Percentiles rank a stretch among this genome's conserved stretches.
These are phyloP conservation scores for Mechanitis messenoides DNA, from an alignment of 2,888 invertebrate genomes.

Conservation along the genomic window DNA sequence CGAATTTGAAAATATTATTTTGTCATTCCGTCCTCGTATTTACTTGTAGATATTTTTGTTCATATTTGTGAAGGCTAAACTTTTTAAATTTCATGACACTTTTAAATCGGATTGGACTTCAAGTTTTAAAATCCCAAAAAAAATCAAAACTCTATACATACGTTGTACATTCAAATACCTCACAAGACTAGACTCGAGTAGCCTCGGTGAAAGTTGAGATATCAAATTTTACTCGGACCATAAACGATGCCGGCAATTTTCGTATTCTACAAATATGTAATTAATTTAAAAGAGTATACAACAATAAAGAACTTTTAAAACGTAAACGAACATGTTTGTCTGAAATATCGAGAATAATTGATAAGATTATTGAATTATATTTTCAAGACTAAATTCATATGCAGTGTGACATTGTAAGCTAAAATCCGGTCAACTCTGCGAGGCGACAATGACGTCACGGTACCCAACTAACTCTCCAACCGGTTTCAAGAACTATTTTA, in stretches of 20 bases:
- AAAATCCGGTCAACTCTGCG: conserved; percentile 18
- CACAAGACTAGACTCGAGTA: conserved; percentile 14
- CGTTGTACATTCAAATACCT: too few species aligned
- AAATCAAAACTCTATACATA: too few species aligned
- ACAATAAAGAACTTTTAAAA: neutral
- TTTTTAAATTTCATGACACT: too few species aligned
- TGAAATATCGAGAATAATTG: too few species aligned
- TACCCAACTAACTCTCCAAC: conserved; percentile 28
- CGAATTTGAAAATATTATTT: too few species aligned
- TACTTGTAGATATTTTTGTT: too few species aligned
- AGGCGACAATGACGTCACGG: conserved; percentile 45
- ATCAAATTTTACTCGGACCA: conserved; percentile 19
- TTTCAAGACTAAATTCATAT: neutral
- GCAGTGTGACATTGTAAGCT: conserved; percentile 11
- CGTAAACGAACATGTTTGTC: too few species aligned
- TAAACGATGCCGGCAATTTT: conserved; percentile 18
- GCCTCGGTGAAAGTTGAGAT: conserved; percentile 19
- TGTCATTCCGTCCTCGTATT: too few species aligned
- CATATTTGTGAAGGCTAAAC: too few species aligned
- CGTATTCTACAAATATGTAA: conserved; percentile 18
- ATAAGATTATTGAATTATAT: neutral
- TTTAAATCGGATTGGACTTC: too few species aligned
- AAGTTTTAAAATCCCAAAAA: too few species aligned
- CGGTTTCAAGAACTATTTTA: conserved; percentile 39
- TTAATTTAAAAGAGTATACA: conserved; percentile 15